phyloP scores from a whole-genome alignment of 2,888 invertebrate species.

The Trachelus tabidus region DNA sequence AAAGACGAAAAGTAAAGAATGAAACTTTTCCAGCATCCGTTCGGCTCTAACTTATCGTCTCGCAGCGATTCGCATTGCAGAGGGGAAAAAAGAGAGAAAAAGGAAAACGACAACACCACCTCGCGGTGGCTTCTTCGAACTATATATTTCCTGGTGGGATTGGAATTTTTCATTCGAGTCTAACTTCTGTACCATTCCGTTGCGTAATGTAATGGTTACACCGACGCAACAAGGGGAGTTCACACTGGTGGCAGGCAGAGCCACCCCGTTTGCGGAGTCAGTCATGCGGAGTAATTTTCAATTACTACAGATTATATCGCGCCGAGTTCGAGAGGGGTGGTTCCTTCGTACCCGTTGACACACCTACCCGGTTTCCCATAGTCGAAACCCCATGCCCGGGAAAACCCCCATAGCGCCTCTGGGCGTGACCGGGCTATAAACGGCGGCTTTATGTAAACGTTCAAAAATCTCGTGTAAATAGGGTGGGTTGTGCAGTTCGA shows the following conservation, averaged over 20 bases:
- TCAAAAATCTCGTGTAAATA: conserved; percentile 39
- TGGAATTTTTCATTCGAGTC: background rate
- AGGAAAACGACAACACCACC: background rate
- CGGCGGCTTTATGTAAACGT: conserved; percentile 46
- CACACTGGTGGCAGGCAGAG: background rate
- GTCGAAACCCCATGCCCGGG: conserved; percentile 15
- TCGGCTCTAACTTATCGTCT: background rate
- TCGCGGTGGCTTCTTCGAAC: background rate
- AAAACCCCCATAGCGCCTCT: conserved; percentile 11
- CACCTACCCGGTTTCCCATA: conserved; percentile 1
- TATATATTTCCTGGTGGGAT: background rate
- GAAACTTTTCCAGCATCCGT: background rate
- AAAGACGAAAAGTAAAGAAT: background rate
- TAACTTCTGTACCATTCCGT: background rate
- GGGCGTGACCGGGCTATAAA: conserved; percentile 50
- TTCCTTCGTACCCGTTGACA: conserved; percentile 1
- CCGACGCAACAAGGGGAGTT: background rate
- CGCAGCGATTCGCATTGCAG: background rate
- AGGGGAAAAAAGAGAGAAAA: background rate
- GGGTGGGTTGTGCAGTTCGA: background rate
- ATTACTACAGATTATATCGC: conserved; percentile 56
- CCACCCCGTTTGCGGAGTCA: conserved; percentile 25
- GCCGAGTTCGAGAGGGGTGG: conserved; percentile 9
- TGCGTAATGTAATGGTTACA: background rate
- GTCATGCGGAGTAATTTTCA: conserved; percentile 55